These are phyloP conservation scores for Lutjanus argentimaculatus DNA, from an alignment of 2,797 vertebrate genomes.

Conservation along the genomic window DNA sequence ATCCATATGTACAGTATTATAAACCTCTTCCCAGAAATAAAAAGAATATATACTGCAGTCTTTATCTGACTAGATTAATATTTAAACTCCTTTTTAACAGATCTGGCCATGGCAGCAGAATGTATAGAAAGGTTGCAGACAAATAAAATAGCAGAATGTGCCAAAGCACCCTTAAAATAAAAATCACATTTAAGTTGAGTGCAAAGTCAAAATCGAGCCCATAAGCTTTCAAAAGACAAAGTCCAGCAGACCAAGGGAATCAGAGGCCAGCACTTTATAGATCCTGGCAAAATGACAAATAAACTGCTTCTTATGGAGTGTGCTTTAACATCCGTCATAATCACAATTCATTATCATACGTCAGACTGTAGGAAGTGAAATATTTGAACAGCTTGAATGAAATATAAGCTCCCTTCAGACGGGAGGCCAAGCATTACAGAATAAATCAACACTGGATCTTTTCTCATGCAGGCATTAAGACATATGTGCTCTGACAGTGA, in stretches of 20 bases:
- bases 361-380: slow-evolving; percentile 24
- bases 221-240: neutral
- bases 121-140: slow-evolving; percentile 15
- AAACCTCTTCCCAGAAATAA: no score
- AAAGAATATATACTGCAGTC: neutral
- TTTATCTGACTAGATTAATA: neutral
- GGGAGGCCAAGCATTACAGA: neutral
- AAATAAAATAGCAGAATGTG: slow-evolving; percentile 22
- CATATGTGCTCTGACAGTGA: slow-evolving; percentile 5
- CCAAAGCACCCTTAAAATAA: slow-evolving; percentile 34
- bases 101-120: slow-evolving; percentile 19
- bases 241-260: slow-evolving; percentile 8
- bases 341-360: slow-evolving; percentile 41
- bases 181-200: slow-evolving; percentile 24
- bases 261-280: slow-evolving; percentile 18
- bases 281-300: slow-evolving; percentile 46
- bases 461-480: neutral
- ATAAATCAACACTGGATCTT: slow-evolving; percentile 18
- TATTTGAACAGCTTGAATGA: slow-evolving; percentile 34
- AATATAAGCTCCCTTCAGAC: slow-evolving; percentile 15
- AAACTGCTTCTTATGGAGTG: slow-evolving; percentile 14
- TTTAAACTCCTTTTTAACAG: slow-evolving; percentile 12
- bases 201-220: slow-evolving; percentile 2
- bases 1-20: no score
- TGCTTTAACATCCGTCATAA: slow-evolving; percentile 43